Evolutionary conservation across 1,140 invertebrate genomes (phyloP).

Genomic region (Paraescarpia echinospica): DNA sequence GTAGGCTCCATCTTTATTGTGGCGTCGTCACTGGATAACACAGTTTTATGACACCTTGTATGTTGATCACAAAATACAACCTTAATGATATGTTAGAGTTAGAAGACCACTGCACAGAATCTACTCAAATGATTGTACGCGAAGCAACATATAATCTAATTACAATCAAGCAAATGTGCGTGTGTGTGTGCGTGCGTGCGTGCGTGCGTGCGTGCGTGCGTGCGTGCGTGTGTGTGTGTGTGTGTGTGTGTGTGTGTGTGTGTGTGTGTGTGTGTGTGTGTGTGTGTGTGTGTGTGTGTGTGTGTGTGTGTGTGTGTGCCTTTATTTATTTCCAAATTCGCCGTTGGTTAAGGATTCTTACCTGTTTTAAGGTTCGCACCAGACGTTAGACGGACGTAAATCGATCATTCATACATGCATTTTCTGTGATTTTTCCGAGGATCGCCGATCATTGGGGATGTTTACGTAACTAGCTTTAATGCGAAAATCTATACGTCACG

Average conservation of each 20-base stretch:
- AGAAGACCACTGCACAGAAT: neutral
- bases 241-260: constrained; percentile 30
- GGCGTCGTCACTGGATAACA: neutral
- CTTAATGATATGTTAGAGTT: neutral
- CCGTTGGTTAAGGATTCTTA: no score
- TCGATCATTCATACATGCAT: no score
- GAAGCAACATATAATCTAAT: neutral
- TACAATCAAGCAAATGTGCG: neutral
- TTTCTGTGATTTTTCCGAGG: no score
- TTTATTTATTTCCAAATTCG: no score
- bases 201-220: neutral
- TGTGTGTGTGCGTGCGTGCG: constrained; percentile 14
- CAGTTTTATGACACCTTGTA: neutral
- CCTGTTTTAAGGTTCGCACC: no score
- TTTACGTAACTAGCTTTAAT: no score
- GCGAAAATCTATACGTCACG: no score
- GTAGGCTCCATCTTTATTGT: neutral
- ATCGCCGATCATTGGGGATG: no score
- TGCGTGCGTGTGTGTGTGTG: constrained; percentile 28
- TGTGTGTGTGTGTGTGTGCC: neutral
- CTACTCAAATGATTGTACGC: neutral
- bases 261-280: constrained; percentile 21
- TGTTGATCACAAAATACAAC: neutral
- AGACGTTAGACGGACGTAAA: no score
- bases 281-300: neutral